Conservation (phyloP, 2,888 invertebrate genomes). For the Macrosoma leucophasiata region DNA sequence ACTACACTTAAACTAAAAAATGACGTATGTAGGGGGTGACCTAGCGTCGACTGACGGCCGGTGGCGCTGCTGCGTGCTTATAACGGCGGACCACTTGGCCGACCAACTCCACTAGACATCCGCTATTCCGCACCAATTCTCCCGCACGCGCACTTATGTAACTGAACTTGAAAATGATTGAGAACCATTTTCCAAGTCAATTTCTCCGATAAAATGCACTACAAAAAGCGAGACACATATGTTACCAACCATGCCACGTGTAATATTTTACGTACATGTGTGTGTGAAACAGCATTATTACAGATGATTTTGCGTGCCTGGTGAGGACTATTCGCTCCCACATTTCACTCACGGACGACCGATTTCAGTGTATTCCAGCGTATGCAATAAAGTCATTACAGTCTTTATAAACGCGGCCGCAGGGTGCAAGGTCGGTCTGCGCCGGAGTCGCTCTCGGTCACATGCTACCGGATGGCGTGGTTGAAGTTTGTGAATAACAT, state of each 20-base stretch:
- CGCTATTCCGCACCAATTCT: conserved; percentile 77
- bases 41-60: conserved; percentile 63
- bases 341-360: conserved; percentile 53
- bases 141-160: conserved; percentile 72
- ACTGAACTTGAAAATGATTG: conserved; percentile 76
- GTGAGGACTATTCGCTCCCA: conserved; percentile 44
- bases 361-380: conserved; percentile 38
- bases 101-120: conserved; percentile 72
- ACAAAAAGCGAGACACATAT: conserved; percentile 66
- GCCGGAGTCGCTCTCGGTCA: conserved; percentile 30
- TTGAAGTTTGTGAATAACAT: conserved; percentile 37
- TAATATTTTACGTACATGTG: conserved; percentile 36
- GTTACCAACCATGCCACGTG: conserved; percentile 47
- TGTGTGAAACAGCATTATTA: conserved; percentile 51
- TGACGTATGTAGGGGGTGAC: conserved; percentile 63
- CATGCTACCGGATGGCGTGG: conserved; percentile 28
- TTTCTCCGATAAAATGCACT: conserved; percentile 74
- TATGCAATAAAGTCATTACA: conserved; percentile 31
- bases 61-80: conserved; percentile 64
- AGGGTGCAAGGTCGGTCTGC: conserved; percentile 41
- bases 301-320: conserved; percentile 48
- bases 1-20: conserved; percentile 61
- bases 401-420: conserved; percentile 38
- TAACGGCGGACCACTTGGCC: conserved; percentile 68
- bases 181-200: conserved; percentile 74